A percentile compares a stretch with the other conserved stretches of the same genome.
Evolutionary conservation across 2,888 invertebrate genomes (phyloP).

Genomic region (Orgyia antiqua): DNA sequence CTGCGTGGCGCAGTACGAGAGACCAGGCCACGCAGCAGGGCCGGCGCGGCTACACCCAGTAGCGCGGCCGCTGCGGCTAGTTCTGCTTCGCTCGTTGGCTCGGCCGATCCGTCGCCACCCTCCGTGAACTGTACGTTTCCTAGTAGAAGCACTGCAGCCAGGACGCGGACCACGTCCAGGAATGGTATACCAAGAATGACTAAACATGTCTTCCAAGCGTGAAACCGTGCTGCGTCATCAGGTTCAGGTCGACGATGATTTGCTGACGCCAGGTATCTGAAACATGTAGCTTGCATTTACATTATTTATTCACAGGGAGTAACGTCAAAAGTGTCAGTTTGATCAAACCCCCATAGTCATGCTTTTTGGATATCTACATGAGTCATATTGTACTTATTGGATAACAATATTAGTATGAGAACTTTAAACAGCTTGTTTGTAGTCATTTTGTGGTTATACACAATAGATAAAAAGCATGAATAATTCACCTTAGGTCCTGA

Average conservation of each 20-base stretch:
- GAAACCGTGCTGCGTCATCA: slow-evolving; percentile 80
- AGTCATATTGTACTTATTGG: too few species aligned
- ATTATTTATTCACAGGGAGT: too few species aligned
- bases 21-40: slow-evolving; percentile 89
- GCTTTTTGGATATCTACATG: too few species aligned
- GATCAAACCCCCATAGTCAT: too few species aligned
- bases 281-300: too few species aligned
- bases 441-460: too few species aligned
- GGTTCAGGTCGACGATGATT: slow-evolving; percentile 70
- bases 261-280: slow-evolving; percentile 85
- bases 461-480: too few species aligned
- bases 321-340: too few species aligned
- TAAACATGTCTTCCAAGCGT: slow-evolving; percentile 94
- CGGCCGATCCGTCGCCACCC: slow-evolving; percentile 85
- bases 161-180: slow-evolving; percentile 93
- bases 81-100: slow-evolving; percentile 89
- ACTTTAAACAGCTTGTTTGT: too few species aligned
- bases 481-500: slow-evolving; percentile 80
- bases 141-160: slow-evolving; percentile 92
- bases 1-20: slow-evolving; percentile 81
- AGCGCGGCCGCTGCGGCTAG: slow-evolving; percentile 91
- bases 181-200: slow-evolving; percentile 96
- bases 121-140: slow-evolving; percentile 95
- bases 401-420: too few species aligned
- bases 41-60: slow-evolving; percentile 83